Conservation (phyloP, 2,888 invertebrate species). For the Lasioglossum vierecki region DNA sequence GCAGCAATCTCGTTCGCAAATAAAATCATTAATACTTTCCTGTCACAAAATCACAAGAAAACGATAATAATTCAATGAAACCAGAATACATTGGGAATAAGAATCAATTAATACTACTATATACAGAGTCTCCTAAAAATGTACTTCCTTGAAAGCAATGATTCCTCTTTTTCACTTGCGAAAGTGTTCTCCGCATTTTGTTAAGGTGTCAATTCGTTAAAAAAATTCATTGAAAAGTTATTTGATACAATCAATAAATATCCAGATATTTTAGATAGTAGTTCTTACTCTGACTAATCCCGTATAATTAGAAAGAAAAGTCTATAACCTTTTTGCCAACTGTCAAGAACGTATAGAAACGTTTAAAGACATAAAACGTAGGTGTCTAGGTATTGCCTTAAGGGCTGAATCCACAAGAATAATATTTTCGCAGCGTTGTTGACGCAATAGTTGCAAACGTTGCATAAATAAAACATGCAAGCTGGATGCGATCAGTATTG, state of each 20-base stretch:
- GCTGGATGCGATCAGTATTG: constrained; percentile 80
- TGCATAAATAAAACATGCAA: constrained; percentile 78
- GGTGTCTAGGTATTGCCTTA: neutral
- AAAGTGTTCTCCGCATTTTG: no score
- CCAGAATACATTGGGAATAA: neutral
- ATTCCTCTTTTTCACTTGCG: no score
- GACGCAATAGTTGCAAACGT: constrained; percentile 70
- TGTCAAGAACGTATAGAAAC: neutral
- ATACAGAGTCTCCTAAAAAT: no score
- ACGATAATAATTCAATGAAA: neutral
- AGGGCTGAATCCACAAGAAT: neutral
- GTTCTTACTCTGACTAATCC: no score
- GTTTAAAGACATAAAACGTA: neutral
- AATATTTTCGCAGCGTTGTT: constrained; percentile 61
- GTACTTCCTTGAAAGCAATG: no score
- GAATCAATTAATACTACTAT: no score
- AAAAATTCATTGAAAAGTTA: no score
- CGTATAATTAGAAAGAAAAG: no score
- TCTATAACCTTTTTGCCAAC: neutral
- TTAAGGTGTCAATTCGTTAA: no score
- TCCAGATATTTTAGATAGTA: no score
- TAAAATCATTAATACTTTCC: neutral
- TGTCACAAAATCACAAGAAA: neutral
- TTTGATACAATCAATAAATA: no score
- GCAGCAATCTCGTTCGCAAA: constrained; percentile 3